Evolutionary conservation across 1,140 invertebrate genomes (phyloP).

Genomic region (Vanessa atalanta): DNA sequence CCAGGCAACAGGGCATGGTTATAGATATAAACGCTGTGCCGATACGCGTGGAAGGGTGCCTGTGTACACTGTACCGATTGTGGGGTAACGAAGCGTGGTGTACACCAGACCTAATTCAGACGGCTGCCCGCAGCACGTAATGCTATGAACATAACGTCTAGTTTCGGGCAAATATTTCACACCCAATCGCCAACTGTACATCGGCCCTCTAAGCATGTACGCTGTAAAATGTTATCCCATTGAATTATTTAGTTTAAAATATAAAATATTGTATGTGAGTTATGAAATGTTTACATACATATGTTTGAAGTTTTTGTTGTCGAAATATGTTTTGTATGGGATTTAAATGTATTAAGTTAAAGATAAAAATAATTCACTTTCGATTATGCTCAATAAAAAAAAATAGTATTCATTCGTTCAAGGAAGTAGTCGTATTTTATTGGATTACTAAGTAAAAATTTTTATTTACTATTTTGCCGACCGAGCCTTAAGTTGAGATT

Average conservation of each 20-base stretch:
- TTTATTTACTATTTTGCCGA: no score
- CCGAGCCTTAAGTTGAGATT: no score
- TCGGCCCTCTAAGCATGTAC: slow-evolving; percentile 27
- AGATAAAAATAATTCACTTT: no score
- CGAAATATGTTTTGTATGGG: no score
- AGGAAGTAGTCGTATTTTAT: no score
- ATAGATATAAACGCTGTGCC: slow-evolving; percentile 27
- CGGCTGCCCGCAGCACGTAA: slow-evolving; percentile 11
- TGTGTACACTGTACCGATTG: slow-evolving; percentile 41
- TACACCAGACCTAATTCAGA: slow-evolving; percentile 18
- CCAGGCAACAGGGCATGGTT: slow-evolving; percentile 18
- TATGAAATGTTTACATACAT: background rate
- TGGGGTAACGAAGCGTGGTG: slow-evolving; percentile 38
- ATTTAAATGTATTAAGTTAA: no score
- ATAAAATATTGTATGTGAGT: slow-evolving; percentile 22
- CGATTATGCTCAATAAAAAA: no score
- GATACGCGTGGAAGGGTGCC: slow-evolving; percentile 35
- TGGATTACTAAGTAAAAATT: no score
- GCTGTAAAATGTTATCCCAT: slow-evolving; percentile 35
- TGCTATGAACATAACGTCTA: slow-evolving; percentile 2
- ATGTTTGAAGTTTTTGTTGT: background rate
- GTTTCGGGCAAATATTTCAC: background rate
- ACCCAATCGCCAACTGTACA: slow-evolving; percentile 11
- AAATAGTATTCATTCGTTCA: no score
- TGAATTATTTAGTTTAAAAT: slow-evolving; percentile 35